These are phyloP conservation scores for Lemur catta DNA, from an alignment of 2,797 vertebrate genomes.

Conservation along the genomic window DNA sequence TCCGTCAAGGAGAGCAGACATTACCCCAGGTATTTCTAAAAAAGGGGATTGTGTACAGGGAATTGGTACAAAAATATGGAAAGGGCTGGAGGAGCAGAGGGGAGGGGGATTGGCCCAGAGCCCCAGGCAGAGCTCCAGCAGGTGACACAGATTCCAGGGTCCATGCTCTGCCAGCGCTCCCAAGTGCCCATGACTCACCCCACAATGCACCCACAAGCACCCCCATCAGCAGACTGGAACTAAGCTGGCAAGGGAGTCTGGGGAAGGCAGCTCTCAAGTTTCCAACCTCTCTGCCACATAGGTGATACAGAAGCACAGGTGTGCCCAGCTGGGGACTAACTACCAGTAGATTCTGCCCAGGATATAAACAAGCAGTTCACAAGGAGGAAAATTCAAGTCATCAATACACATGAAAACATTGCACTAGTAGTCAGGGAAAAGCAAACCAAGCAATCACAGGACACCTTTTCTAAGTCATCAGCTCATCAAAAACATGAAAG, in stretches of 20 bases:
- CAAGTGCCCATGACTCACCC: not conserved
- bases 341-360: not conserved
- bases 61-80: not conserved
- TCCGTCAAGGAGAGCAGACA: not conserved
- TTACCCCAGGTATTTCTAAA: not conserved
- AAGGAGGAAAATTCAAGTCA: not conserved
- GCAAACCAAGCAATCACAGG: not conserved
- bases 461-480: not conserved
- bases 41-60: not conserved
- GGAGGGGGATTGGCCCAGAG: not conserved
- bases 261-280: not conserved
- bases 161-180: not conserved
- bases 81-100: not conserved
- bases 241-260: not conserved
- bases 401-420: not conserved
- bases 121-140: not conserved
- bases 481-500: not conserved
- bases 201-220: not conserved
- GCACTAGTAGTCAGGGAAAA: not conserved
- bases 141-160: not conserved
- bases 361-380: not conserved
- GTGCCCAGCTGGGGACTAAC: not conserved
- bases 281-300: not conserved
- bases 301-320: too few relatives aligned
- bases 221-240: not conserved